phyloP scores from a whole-genome alignment of 2,888 invertebrate genomes.

The Spilarctia lutea region DNA sequence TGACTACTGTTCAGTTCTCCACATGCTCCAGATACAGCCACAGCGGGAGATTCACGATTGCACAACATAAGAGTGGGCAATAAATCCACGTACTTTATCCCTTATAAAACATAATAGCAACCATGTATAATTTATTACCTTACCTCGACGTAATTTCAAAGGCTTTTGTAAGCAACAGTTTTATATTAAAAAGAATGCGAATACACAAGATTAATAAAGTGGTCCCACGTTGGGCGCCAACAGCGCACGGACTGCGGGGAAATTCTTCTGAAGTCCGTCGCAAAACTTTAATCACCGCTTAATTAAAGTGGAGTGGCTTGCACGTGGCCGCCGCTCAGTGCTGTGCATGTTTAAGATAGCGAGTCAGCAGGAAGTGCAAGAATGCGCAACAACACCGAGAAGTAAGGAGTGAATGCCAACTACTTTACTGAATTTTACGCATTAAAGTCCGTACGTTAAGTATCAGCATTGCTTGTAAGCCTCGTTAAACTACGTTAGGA shows the following conservation, averaged over 20 bases:
- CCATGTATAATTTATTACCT: conserved; percentile 42
- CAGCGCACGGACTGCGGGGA: conserved; percentile 42
- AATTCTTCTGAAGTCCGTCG: conserved; percentile 57
- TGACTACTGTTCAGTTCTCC: conserved; percentile 33
- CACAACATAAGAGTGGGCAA: conserved; percentile 36
- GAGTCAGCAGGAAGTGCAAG: conserved; percentile 44
- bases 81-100: conserved; percentile 37
- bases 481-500: background rate
- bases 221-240: conserved; percentile 60
- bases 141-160: conserved; percentile 33
- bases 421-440: conserved; percentile 28
- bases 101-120: conserved; percentile 43
- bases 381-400: conserved; percentile 36
- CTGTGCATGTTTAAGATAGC: conserved; percentile 58
- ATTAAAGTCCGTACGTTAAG: conserved; percentile 22
- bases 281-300: conserved; percentile 73
- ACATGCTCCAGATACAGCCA: conserved; percentile 35
- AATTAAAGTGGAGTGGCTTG: conserved; percentile 71
- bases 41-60: conserved; percentile 45
- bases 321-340: conserved; percentile 64
- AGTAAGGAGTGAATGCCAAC: conserved; percentile 28
- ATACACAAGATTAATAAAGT: conserved; percentile 45
- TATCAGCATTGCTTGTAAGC: background rate
- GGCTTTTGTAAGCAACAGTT: conserved; percentile 31
- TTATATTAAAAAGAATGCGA: conserved; percentile 31